Evolutionary conservation across 2,888 invertebrate genomes (phyloP), one percentile per base, ranked within the genome.

Genomic region (Hedychridium roseum): DNA sequence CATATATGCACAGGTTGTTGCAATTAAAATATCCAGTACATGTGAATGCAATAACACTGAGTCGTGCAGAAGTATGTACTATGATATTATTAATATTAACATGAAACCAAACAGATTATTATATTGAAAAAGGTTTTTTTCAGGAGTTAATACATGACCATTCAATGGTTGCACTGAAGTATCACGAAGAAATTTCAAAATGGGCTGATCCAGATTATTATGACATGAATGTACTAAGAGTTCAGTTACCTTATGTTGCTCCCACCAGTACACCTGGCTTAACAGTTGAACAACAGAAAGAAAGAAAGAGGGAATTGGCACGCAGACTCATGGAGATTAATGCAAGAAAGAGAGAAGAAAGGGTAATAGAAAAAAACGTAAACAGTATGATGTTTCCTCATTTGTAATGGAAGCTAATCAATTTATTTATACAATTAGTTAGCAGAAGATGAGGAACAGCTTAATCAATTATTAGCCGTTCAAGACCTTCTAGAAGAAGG

Each of bases 21-120:
- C 96, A 97, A 79, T 83, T 97, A 27, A 96, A 96, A 76, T 96
- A 96, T 79, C 95, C 97, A 0, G 91, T 91, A 0, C 96, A 96
- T 80, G 86, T 92, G 0, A 90, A 90, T 73, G 89, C 92, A 0
- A 89, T 97, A 53, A 93, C 94, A 0, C 85, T 91, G 60, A 92
- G 91, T 47, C 84, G 95, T 52, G 89, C 90, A 27, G 96, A 97
- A 80, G 86, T 85, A 66, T 51, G 58, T 21, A 16, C 28, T 34
- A 9, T 30, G 39, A 38, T 14, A 16, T 23, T 6, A 37, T 34
- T 15, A 12, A 36, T 15, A 28, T 17, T 30, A 18, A 27, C 2
- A 14, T 5, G 14, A 18, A 31, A 31, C 5, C n/a, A 31, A 11
- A 7, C 5, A 9, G 14, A 31, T 7, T 31, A 7, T 36, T 20